phyloP scores from a whole-genome alignment of 2,113 vertebrate species.

The Conger conger region DNA sequence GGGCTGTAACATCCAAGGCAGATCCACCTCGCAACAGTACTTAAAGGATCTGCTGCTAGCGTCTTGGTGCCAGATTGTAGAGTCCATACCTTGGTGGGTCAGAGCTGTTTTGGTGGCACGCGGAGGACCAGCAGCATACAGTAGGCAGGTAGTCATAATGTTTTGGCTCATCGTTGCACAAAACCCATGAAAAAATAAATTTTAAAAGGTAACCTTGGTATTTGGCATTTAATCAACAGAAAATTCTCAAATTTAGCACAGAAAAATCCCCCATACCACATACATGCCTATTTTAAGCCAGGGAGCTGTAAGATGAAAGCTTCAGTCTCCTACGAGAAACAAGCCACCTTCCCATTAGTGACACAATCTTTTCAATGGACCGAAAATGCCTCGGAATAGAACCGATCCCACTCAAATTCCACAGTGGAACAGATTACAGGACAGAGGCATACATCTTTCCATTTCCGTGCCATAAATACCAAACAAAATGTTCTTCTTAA shows the following conservation, averaged over 20 bases:
- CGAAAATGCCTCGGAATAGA: not conserved
- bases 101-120: no score
- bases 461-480: constrained; percentile 18
- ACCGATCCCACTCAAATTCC: constrained; percentile 8
- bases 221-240: constrained; percentile 7
- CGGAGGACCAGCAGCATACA: no score
- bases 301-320: not conserved
- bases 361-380: constrained; percentile 15
- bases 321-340: not conserved
- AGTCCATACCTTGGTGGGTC: no score
- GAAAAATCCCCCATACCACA: not conserved
- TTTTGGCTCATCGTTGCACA: no score
- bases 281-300: not conserved
- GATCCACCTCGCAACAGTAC: no score
- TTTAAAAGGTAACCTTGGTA: not conserved
- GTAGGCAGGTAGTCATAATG: no score
- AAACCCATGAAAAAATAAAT: not conserved
- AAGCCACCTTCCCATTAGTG: not conserved
- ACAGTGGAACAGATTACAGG: constrained; percentile 12
- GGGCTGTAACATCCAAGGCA: no score
- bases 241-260: not conserved
- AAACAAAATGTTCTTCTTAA: constrained; percentile 3
- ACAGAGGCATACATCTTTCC: not conserved
- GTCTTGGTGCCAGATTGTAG: no score
- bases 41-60: no score